Conservation (phyloP, 2,888 invertebrate species). For the Rhagophthalmus giganteus region DNA sequence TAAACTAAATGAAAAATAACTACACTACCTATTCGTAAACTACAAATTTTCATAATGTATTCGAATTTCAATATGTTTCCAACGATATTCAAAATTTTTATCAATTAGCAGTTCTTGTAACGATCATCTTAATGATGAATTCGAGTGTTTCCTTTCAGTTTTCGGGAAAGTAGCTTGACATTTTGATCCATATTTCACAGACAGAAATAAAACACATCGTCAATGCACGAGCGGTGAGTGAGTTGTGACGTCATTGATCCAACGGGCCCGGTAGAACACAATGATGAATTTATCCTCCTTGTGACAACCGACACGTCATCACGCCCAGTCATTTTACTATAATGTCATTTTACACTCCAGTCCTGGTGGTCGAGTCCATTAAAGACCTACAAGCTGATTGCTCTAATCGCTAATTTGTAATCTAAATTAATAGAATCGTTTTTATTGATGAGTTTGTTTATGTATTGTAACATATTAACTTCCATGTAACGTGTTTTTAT, state of each 20-base stretch:
- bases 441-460: constrained; percentile 10
- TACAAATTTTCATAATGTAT: no score
- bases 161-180: not conserved
- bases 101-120: no score
- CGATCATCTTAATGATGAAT: not conserved
- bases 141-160: not conserved
- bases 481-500: constrained; percentile 3
- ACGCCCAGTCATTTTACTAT: constrained; percentile 49
- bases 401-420: constrained; percentile 24
- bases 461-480: constrained; percentile 5
- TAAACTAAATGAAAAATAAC: no score
- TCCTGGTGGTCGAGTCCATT: constrained; percentile 37
- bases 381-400: constrained; percentile 23
- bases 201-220: not conserved
- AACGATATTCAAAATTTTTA: no score
- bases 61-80: no score
- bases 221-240: constrained; percentile 18
- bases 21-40: no score
- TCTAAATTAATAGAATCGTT: constrained; percentile 11
- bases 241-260: constrained; percentile 36
- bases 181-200: not conserved
- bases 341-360: constrained; percentile 44
- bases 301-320: constrained; percentile 46
- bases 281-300: constrained; percentile 44
- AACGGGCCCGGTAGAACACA: constrained; percentile 29